Evolutionary conservation across 2,113 vertebrate genomes (phyloP), one percentile per base, ranked within the genome.

Genomic region (Lophotis ruficrista): DNA sequence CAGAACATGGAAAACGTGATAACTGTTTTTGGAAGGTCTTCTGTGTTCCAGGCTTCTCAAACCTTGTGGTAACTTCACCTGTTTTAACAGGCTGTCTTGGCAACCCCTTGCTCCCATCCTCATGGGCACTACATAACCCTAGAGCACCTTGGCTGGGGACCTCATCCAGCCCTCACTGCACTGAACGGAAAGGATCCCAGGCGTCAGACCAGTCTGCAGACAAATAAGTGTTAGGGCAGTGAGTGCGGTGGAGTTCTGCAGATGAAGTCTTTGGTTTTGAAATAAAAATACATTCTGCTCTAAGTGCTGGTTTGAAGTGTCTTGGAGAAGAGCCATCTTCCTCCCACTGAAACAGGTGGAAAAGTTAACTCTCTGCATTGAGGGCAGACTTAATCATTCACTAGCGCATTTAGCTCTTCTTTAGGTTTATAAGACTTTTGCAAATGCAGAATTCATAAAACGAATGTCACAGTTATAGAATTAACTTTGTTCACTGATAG

Each of bases 271-370:
- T 64, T 56, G 47, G 28, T 65, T 95, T 93, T 92, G 78, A 89
- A 87, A 82, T 56, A 83, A 47, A 90, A 87, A 75, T 89, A 78
- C 48, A 48, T 94, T 91, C 91, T 95, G 80, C 83, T 94, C 10
- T 37, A 71, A 92, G 51, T 54, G 21, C 78, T 93, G n/a, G 57
- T 80, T 95, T 89, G 86, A 96, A 95, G 81, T 24, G 28, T 68
- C 64, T 95, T 97, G 95, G 95, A 96, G 72, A 61, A 90, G 68
- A 94, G 92, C 95, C 92, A 92, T 93, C 83, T 93, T 95, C 76
- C 79, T 96, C 92, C 92, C 73, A 93, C 90, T 89, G 64, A 90
- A 89, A 64, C 90, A 96, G 94, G 96, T 97, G 95, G 93, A 79
- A 91, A 89, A 96, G 87, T 91, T 94, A 96, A 89, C 93, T 95